Conservation (phyloP, 2,113 vertebrate genomes). For the Osmerus eperlanus region DNA sequence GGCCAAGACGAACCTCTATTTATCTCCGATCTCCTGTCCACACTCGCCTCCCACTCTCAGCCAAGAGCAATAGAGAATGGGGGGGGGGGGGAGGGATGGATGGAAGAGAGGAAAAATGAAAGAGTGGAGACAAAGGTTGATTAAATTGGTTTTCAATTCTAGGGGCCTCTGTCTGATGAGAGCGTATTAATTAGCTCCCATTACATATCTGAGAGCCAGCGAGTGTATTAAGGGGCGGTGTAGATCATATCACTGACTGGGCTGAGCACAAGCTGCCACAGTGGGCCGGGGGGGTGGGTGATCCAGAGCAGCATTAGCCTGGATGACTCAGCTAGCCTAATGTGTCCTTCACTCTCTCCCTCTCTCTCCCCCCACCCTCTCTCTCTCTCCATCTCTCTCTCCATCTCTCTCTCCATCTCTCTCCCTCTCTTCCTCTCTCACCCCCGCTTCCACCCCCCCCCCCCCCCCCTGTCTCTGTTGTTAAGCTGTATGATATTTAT, state of each 20-base stretch:
- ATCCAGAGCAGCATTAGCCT: conserved; percentile 43
- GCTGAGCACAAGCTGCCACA: conserved; percentile 52
- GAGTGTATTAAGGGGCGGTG: conserved; percentile 68
- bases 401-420: neutral
- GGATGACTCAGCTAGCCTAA: conserved; percentile 51
- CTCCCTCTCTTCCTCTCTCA: neutral
- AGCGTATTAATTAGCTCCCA: conserved; percentile 64
- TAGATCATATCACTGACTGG: conserved; percentile 63
- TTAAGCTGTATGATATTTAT: no score
- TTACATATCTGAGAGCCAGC: conserved; percentile 65
- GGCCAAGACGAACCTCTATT: conserved; percentile 45
- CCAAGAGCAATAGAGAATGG: conserved; percentile 34
- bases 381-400: neutral
- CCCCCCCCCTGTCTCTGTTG: no score
- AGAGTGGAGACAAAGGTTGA: conserved; percentile 66
- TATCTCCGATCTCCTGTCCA: conserved; percentile 35
- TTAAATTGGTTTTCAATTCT: conserved; percentile 71
- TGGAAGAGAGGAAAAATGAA: conserved; percentile 51
- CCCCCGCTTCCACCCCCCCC: neutral
- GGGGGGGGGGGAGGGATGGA: conserved; percentile 8
- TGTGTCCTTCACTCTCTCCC: neutral
- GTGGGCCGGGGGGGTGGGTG: conserved; percentile 32
- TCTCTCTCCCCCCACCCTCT: no score
- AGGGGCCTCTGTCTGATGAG: conserved; percentile 54
- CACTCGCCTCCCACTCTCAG: conserved; percentile 17